A percentile compares a stretch with the other conserved stretches of the same genome.
These are phyloP conservation scores for Phaethornis superciliosus DNA, from an alignment of 2,113 vertebrate genomes.

Conservation along the genomic window DNA sequence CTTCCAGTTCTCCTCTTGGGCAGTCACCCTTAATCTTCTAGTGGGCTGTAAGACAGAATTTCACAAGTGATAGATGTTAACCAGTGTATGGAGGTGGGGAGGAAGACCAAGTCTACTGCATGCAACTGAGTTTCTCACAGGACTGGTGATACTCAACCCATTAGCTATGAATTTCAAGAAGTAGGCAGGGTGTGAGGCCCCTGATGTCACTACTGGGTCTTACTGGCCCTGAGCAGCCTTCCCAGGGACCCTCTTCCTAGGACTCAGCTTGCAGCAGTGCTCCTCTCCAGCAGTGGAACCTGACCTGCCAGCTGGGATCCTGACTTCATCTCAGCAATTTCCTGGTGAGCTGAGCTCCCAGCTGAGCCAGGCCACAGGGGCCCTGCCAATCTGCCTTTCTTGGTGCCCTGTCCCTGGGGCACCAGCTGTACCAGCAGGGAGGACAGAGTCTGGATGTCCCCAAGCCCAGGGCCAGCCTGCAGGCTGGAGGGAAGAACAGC, in stretches of 20 bases:
- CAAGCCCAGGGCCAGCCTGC: neutral
- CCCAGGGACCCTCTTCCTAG: no score
- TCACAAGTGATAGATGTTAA: neutral
- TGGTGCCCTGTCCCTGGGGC: neutral
- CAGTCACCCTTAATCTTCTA: neutral
- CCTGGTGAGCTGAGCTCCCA: neutral
- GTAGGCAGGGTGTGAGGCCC: neutral
- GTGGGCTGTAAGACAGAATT: neutral
- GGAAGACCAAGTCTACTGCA: neutral
- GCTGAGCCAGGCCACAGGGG: neutral
- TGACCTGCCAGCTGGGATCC: neutral
- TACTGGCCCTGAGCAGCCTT: neutral
- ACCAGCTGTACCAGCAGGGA: neutral
- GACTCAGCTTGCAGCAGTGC: neutral
- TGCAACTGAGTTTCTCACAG: neutral
- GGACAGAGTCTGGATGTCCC: neutral
- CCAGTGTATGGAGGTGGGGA: rapidly evolving
- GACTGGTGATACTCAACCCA: neutral
- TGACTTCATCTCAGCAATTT: neutral
- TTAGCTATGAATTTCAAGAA: neutral
- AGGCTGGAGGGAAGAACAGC: neutral
- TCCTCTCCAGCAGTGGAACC: neutral
- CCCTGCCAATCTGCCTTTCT: neutral
- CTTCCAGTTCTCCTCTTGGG: neutral
- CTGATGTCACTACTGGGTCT: neutral